These are phyloP conservation scores for Ormyrus pomaceus DNA, from an alignment of 2,888 invertebrate genomes.

Conservation along the genomic window DNA sequence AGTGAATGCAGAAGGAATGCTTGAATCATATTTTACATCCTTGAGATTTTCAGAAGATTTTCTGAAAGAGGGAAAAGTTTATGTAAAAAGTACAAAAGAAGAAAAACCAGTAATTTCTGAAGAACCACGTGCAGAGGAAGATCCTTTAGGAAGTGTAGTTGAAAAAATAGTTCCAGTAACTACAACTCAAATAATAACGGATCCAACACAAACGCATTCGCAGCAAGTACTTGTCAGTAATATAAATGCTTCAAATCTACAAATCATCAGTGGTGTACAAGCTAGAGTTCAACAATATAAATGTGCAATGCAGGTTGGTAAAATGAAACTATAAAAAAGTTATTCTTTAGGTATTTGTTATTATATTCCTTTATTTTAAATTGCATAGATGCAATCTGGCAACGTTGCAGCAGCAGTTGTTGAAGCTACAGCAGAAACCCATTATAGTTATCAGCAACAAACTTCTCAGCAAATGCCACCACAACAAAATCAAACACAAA, in stretches of 20 bases:
- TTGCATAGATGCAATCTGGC: conserved; percentile 70
- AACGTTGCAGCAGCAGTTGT: conserved; percentile 74
- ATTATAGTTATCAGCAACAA: conserved; percentile 74
- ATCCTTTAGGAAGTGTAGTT: conserved; percentile 65
- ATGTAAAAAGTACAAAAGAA: conserved; percentile 72
- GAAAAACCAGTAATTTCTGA: conserved; percentile 64
- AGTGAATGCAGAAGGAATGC: conserved; percentile 81
- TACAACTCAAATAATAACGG: conserved; percentile 62
- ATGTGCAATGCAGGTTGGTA: conserved; percentile 75
- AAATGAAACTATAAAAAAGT: conserved; percentile 2
- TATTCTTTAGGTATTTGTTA: conserved; percentile 1
- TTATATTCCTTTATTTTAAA: conserved; percentile 32
- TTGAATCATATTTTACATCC: conserved; percentile 82
- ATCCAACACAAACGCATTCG: conserved; percentile 62
- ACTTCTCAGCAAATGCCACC: conserved; percentile 70
- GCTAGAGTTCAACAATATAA: conserved; percentile 75
- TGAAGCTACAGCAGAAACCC: conserved; percentile 74
- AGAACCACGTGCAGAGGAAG: conserved; percentile 61
- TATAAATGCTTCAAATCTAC: conserved; percentile 74
- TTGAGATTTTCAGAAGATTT: conserved; percentile 80
- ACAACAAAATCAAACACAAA: conserved; percentile 70
- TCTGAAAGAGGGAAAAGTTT: conserved; percentile 80
- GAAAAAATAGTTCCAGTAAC: conserved; percentile 60
- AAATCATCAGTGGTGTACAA: conserved; percentile 75
- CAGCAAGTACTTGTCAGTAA: conserved; percentile 73